Conservation (phyloP, 2,113 vertebrate species). For the Dendrocopos noguchii region DNA sequence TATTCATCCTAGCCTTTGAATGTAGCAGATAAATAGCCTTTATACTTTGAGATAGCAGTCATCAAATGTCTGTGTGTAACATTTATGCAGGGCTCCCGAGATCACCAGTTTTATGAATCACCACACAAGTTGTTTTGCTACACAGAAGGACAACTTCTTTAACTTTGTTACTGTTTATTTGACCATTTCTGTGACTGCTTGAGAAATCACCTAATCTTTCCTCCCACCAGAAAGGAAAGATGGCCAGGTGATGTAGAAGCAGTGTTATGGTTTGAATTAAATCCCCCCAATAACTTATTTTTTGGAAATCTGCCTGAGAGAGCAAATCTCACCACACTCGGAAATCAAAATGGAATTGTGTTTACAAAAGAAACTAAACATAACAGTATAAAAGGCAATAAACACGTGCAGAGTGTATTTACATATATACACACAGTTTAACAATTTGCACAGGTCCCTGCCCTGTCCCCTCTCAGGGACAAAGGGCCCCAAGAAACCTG, state of each 20-base stretch:
- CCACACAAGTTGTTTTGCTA: neutral
- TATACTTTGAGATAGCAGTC: neutral
- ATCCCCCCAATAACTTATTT: too few species aligned
- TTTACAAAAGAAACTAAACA: too few species aligned
- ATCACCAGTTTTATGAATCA: neutral
- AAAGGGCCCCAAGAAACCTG: too few species aligned
- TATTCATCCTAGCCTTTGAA: neutral
- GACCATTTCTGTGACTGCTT: neutral
- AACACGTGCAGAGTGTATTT: too few species aligned
- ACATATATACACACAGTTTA: too few species aligned
- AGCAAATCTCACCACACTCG: too few species aligned
- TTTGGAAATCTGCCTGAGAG: too few species aligned
- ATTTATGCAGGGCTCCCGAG: accelerated
- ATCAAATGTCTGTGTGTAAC: neutral
- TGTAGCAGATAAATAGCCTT: neutral
- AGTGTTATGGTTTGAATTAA: too few species aligned
- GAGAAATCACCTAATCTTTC: neutral
- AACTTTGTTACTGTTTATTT: neutral
- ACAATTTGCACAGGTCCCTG: too few species aligned
- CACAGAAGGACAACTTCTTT: neutral
- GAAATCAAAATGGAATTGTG: too few species aligned
- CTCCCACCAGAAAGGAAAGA: neutral
- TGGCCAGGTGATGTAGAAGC: neutral
- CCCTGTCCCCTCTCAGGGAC: too few species aligned
- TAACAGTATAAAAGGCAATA: too few species aligned